A percentile compares a stretch with the other conserved stretches of the same genome.
phyloP scores from a whole-genome alignment of 1,140 invertebrate species.

The Scaptomyza montana region DNA sequence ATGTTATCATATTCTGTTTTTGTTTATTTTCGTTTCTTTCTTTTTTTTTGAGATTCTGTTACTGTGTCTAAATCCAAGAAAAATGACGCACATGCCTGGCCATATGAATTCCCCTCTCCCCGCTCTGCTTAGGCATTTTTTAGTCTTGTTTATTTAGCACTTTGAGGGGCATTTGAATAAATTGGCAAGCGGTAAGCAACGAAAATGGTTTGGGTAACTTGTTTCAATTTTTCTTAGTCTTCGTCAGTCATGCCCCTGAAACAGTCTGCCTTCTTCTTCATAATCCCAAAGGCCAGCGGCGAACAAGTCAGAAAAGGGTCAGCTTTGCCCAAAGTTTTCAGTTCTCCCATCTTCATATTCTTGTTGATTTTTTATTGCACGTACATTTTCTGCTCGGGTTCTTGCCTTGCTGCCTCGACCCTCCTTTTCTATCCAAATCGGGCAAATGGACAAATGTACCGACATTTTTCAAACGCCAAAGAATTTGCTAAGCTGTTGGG shows the following conservation, averaged over 20 bases:
- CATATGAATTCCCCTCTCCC: neutral
- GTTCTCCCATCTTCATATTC: conserved; percentile 23
- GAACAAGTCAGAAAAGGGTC: conserved; percentile 61
- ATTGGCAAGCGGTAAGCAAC: conserved; percentile 64
- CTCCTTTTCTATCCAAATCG: conserved; percentile 21
- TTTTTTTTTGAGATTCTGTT: conserved; percentile 5
- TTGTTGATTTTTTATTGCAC: conserved; percentile 22
- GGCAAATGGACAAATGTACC: conserved; percentile 73
- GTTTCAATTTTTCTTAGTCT: conserved; percentile 78
- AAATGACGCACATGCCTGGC: conserved; percentile 60
- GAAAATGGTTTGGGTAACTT: conserved; percentile 64
- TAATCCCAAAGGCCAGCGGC: conserved; percentile 69
- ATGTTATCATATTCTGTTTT: neutral
- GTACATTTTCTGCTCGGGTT: conserved; percentile 36
- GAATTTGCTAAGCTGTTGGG: conserved; percentile 57
- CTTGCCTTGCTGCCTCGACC: conserved; percentile 17
- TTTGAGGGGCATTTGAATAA: conserved; percentile 81
- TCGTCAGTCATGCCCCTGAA: conserved; percentile 47
- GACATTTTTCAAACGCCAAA: conserved; percentile 71
- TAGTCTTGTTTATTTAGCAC: conserved; percentile 82
- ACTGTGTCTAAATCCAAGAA: conserved; percentile 58
- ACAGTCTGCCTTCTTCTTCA: neutral
- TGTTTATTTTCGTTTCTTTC: neutral
- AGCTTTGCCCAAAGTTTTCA: conserved; percentile 59
- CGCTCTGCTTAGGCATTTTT: conserved; percentile 41